Base-by-base conservation (phyloP, 1,140 invertebrate genomes). In the Drosophila bocqueti region DNA sequence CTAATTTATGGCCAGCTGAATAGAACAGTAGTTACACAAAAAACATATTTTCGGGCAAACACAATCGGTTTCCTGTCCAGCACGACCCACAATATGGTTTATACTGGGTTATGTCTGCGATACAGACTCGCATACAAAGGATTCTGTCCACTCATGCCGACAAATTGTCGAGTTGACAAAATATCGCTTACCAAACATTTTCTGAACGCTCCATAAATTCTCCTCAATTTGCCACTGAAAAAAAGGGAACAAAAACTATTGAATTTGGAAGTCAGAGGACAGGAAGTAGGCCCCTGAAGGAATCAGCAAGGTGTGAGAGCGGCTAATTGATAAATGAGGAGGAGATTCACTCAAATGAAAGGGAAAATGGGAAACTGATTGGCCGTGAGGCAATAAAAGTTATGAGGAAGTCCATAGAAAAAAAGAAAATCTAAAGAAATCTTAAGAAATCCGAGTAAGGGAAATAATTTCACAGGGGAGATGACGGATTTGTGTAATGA, bases 161-260 rank as follows among this genome's bases (percentile, higher is more conserved):
- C 79, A 74, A 69, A 85, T 81, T 76, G 62, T 78, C 36, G 54
- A 71, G 43, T 74, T 85, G 82, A 85, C 83, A 86, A 85, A 82
- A 79, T 62, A 75, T 82, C 80, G 67, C 67, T 72, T 47, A 62
- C 65, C 47, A 52, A 62, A 76, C 63, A 76, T 21, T 68, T 66
- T 66, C 45, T 64, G 49, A 61, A 57, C 21, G 71, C 46, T 67
- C 62, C 78, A 47, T 85, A 66, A 86, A 84, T 80, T 69, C 26
- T 36, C 18, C 36, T 40, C 40, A 62, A 45, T 81, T 83, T 74
- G 80, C 68, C 74, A 74, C 52, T 64, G 24, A 26, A n/a, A 38
- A 66, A 68, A 40, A 26, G 9, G 16, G 45, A 49, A 66, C 43
- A 49, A 68, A 49, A 65, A 42, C 46, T 16, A 68, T 42, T 34